Evolutionary conservation across 2,888 invertebrate genomes (phyloP), one percentile per base, ranked within the genome.

Genomic region (Noctua janthe): DNA sequence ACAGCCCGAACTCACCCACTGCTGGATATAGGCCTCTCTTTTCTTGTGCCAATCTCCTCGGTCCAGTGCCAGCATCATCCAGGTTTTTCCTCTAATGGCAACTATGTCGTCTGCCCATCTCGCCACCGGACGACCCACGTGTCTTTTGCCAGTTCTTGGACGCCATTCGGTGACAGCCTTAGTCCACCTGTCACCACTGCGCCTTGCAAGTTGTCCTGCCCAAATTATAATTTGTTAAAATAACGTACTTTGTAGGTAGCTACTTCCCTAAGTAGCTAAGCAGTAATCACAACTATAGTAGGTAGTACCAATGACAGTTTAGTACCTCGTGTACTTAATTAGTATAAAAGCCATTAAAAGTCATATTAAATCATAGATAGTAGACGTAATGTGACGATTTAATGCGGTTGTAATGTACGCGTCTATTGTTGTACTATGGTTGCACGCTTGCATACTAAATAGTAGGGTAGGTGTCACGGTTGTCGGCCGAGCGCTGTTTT

Each of bases 401-500:
- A 89, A 89, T 89, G 82, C 77, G 74, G 70, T 77, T 84, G 82
- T 90, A 88, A 90, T 90, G 82, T 78, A 86, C 87, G 85, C 84
- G 78, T 71, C 90, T 86, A 91, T 91, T 91, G 91, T 91, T 89
- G 82, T 80, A 79, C 75, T 82, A 75, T 81, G 78, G 72, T 59
- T 77, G 73, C 77, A 62, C 81, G 83, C 56, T 74, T 84, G 85
- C 86, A 83, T 86, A 83, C 75, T 79, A 88, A 89, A 87, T 69
- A 86, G 72, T 76, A 79, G 82, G 91, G 91, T 86, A 66, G 49
- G 13, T 0, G 6, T 3, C 7, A 39, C 51, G 10, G 67, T 87
- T 69, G 39, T 56, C 70, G 71, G 49, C 69, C 35, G 20, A 64
- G 20, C 1, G 4, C 0, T 35, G 0, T 64, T 20, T 15, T 64